These are phyloP conservation scores for Paralichthys olivaceus DNA, from an alignment of 2,113 vertebrate species.

Conservation along the genomic window DNA sequence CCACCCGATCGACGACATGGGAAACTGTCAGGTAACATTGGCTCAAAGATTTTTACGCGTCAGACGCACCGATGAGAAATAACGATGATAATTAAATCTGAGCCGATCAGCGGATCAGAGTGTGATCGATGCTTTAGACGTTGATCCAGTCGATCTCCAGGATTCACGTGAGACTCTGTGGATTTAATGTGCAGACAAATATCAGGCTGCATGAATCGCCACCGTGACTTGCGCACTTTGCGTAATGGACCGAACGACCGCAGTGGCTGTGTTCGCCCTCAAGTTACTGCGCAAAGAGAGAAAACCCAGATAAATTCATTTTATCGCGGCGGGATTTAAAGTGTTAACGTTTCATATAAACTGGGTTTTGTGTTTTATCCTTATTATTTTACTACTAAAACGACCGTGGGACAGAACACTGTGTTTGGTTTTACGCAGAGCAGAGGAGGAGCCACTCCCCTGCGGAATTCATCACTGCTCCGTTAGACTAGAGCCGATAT, in stretches of 20 bases:
- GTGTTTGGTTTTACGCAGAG: conserved; percentile 13
- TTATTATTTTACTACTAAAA: neutral
- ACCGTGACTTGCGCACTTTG: neutral
- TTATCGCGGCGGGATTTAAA: neutral
- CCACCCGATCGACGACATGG: conserved; percentile 65
- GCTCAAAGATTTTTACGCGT: too few relatives aligned
- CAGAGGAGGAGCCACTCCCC: conserved; percentile 60
- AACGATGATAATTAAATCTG: neutral
- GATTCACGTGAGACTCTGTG: rapidly evolving
- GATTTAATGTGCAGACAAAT: neutral
- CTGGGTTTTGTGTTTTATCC: conserved; percentile 11
- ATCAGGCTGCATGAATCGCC: neutral
- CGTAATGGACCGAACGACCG: neutral
- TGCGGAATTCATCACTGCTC: conserved; percentile 68
- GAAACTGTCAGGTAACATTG: conserved; percentile 79
- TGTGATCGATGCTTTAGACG: neutral
- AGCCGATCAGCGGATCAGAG: too few relatives aligned
- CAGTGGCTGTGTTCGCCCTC: neutral
- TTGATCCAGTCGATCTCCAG: neutral
- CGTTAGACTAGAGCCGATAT: conserved; percentile 49
- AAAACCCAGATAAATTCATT: too few relatives aligned
- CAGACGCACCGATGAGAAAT: neutral
- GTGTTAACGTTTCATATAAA: neutral
- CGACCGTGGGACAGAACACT: conserved; percentile 11
- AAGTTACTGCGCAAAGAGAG: neutral